A percentile compares a stretch with the other conserved stretches of the same genome.
Conservation (phyloP, 2,797 vertebrate genomes). For the Eleutherodactylus coqui region DNA sequence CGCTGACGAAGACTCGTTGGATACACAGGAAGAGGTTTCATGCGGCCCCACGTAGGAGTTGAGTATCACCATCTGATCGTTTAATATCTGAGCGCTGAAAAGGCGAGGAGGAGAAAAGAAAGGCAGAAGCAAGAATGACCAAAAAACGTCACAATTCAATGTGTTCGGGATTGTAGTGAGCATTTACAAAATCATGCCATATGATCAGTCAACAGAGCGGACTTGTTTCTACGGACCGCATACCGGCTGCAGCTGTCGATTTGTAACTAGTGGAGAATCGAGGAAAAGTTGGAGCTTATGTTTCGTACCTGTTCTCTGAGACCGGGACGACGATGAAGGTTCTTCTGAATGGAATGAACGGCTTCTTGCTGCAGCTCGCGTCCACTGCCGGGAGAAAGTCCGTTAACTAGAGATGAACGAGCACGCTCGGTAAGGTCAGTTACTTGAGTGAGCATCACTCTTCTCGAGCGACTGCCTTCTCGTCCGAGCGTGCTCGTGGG, state of each 20-base stretch:
- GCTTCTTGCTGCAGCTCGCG: not conserved
- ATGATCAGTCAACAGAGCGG: too few relatives aligned
- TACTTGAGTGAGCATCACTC: too few relatives aligned
- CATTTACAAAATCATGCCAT: too few relatives aligned
- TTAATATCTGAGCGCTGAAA: slow-evolving; percentile 49
- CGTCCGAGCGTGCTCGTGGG: too few relatives aligned
- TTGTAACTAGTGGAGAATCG: too few relatives aligned
- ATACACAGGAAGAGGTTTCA: not conserved
- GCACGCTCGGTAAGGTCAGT: too few relatives aligned
- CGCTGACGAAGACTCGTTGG: not conserved
- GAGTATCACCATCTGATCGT: slow-evolving; percentile 50
- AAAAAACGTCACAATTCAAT: not conserved
- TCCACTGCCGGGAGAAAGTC: slow-evolving; percentile 8
- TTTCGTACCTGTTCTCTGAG: slow-evolving; percentile 16
- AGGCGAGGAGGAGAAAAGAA: not conserved
- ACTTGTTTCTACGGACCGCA: too few relatives aligned
- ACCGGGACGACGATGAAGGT: slow-evolving; percentile 40
- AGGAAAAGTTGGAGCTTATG: not conserved
- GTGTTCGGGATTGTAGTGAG: not conserved
- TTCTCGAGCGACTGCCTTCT: too few relatives aligned
- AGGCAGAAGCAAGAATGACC: not conserved
- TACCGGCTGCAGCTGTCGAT: too few relatives aligned
- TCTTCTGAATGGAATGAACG: slow-evolving; percentile 19
- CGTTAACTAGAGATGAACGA: too few relatives aligned
- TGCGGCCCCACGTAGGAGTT: not conserved